Evolutionary conservation across 2,888 invertebrate species (phyloP).

Genomic region (Priapulus caudatus): DNA sequence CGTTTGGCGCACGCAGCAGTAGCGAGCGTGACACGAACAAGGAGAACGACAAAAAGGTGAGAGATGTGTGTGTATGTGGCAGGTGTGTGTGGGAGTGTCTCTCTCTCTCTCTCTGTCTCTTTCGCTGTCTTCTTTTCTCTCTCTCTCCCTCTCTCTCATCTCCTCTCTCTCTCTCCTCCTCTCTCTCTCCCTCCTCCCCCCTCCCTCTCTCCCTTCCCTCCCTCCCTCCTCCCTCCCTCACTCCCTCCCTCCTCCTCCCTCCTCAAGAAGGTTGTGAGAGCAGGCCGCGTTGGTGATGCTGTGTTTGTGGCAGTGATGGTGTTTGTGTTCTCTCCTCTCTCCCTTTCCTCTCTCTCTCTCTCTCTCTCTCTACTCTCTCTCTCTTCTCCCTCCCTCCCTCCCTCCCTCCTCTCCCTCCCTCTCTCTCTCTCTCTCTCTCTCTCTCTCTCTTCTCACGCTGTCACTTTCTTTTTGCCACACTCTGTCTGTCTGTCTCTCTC

Average conservation of each 20-base stretch:
- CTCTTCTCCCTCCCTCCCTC: too few species aligned
- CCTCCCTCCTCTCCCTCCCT: conserved; percentile 1
- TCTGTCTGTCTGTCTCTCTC: too few species aligned
- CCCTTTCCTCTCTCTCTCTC: neutral
- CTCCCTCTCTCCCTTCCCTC: neutral
- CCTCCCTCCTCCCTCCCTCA: neutral
- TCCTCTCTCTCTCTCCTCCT: neutral
- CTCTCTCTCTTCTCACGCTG: too few species aligned
- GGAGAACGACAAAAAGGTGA: conserved; percentile 1
- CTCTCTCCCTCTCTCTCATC: conserved; percentile 6
- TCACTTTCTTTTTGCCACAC: too few species aligned
- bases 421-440: neutral
- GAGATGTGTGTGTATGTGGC: too few species aligned
- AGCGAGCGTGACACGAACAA: neutral
- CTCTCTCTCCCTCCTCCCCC: neutral
- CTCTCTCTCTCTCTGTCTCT: neutral
- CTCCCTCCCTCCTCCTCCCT: neutral
- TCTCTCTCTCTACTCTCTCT: too few species aligned
- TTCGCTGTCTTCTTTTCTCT: conserved; percentile 5
- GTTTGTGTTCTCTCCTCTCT: neutral
- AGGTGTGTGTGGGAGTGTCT: conserved; percentile 11
- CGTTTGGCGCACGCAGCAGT: neutral
- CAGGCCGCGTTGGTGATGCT: too few species aligned
- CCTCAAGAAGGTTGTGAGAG: too few species aligned
- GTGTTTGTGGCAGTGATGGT: too few species aligned